Conservation (phyloP, 1,140 invertebrate genomes). For the Vanessa tameamea region DNA sequence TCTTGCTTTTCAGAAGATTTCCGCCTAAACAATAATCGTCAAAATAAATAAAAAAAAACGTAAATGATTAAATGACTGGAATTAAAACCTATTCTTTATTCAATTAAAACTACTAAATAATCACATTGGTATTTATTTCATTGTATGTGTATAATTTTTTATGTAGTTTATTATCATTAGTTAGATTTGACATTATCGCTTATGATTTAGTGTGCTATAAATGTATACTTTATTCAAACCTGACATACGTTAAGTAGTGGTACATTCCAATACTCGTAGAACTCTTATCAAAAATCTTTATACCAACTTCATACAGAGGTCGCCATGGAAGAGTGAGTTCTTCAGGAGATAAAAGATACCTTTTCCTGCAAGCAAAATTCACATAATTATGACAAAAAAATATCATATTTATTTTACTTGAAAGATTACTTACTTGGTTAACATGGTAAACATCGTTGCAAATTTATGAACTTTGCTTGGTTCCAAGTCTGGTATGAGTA, state of each 20-base stretch:
- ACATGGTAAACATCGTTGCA: conserved; percentile 78
- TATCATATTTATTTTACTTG: neutral
- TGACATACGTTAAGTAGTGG: conserved; percentile 83
- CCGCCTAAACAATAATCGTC: conserved; percentile 55
- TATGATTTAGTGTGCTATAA: neutral
- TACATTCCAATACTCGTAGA: conserved; percentile 81
- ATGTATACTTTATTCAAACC: conserved; percentile 17
- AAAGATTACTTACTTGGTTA: conserved; percentile 69
- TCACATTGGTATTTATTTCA: neutral
- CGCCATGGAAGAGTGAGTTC: conserved; percentile 93
- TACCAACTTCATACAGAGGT: conserved; percentile 88
- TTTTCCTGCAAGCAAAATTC: conserved; percentile 83
- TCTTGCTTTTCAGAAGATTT: conserved; percentile 50
- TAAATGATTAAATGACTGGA: conserved; percentile 11
- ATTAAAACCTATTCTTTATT: neutral
- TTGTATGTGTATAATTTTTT: too few relatives aligned
- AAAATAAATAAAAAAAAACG: conserved; percentile 7
- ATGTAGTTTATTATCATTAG: too few relatives aligned
- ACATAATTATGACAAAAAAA: neutral
- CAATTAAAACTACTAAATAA: too few relatives aligned
- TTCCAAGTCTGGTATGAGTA: conserved; percentile 89
- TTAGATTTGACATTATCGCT: too few relatives aligned
- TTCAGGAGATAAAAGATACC: conserved; percentile 86
- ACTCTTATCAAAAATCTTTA: conserved; percentile 76
- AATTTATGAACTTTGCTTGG: conserved; percentile 86